Percentiles rank a stretch among this genome's conserved stretches.
phyloP scores from a whole-genome alignment of 2,797 vertebrate genomes.

The Taenioides sp. region DNA sequence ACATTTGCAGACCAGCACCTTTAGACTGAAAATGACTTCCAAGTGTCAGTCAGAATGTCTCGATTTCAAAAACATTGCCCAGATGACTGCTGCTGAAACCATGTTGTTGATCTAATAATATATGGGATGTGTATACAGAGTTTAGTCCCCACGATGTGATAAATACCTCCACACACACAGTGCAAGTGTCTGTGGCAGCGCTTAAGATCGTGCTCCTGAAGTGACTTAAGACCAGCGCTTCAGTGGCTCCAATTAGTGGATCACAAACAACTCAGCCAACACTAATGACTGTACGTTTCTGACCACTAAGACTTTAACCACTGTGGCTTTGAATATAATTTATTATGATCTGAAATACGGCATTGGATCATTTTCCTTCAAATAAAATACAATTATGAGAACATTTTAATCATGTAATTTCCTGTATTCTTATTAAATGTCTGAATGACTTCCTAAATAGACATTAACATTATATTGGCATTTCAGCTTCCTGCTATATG shows the following conservation, averaged over 20 bases:
- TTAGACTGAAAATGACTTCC: too few relatives aligned
- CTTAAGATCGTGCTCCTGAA: constrained; percentile 38
- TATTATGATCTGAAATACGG: neutral
- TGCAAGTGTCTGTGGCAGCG: constrained; percentile 24
- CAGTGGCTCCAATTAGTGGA: constrained; percentile 50
- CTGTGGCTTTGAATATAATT: neutral
- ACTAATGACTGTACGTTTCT: constrained; percentile 19
- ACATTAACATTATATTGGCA: neutral
- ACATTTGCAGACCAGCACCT: too few relatives aligned
- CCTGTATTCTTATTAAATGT: neutral
- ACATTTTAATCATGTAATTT: neutral
- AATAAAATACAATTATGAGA: neutral
- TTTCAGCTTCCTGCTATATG: too few relatives aligned
- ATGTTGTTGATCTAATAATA: too few relatives aligned
- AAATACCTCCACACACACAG: constrained; percentile 13
- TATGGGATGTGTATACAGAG: too few relatives aligned
- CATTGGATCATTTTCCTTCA: neutral
- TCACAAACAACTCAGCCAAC: constrained; percentile 39
- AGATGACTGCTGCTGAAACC: too few relatives aligned
- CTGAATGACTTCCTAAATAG: neutral
- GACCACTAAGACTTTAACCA: constrained; percentile 9
- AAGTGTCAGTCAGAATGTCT: too few relatives aligned
- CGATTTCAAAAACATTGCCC: too few relatives aligned
- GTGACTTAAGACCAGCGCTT: constrained; percentile 44
- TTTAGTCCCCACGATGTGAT: neutral